Percentiles rank a stretch among this genome's conserved stretches.
Conservation (phyloP, 2,888 invertebrate species). For the Emmelina monodactyla region DNA sequence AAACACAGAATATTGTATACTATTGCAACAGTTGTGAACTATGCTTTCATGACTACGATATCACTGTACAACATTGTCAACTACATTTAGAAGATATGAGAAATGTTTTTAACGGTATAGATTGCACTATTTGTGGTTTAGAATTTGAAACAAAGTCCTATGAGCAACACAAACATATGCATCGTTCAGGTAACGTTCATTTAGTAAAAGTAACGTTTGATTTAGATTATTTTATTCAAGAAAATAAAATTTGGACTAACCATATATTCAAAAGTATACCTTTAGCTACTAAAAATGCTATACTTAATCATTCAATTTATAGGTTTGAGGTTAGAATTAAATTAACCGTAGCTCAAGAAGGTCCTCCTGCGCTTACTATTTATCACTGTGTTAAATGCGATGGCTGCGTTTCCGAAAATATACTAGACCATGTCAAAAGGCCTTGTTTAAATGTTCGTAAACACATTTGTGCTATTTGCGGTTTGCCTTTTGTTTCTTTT, state of each 20-base stretch:
- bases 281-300: no score
- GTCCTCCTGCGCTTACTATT: constrained; percentile 23
- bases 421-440: constrained; percentile 27
- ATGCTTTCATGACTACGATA: constrained; percentile 31
- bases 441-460: constrained; percentile 24
- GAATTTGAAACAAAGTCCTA: constrained; percentile 22
- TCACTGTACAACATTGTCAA: constrained; percentile 41
- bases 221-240: constrained; percentile 28
- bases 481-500: constrained; percentile 26
- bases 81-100: constrained; percentile 23
- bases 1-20: no score
- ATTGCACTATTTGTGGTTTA: constrained; percentile 24
- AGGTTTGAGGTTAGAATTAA: constrained; percentile 34
- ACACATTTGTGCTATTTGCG: constrained; percentile 31
- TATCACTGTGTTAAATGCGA: constrained; percentile 39
- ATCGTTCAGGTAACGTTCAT: constrained; percentile 20
- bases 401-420: constrained; percentile 22
- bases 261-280: constrained; percentile 30
- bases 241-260: constrained; percentile 31
- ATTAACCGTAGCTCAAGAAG: constrained; percentile 33
- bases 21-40: constrained; percentile 33
- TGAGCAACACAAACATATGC: constrained; percentile 22
- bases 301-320: constrained; percentile 39
- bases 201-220: constrained; percentile 28
- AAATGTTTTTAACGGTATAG: constrained; percentile 12